Evolutionary conservation across 1,140 invertebrate species (phyloP), one percentile per base, ranked within the genome.

Genomic region (Holotrichia oblita): DNA sequence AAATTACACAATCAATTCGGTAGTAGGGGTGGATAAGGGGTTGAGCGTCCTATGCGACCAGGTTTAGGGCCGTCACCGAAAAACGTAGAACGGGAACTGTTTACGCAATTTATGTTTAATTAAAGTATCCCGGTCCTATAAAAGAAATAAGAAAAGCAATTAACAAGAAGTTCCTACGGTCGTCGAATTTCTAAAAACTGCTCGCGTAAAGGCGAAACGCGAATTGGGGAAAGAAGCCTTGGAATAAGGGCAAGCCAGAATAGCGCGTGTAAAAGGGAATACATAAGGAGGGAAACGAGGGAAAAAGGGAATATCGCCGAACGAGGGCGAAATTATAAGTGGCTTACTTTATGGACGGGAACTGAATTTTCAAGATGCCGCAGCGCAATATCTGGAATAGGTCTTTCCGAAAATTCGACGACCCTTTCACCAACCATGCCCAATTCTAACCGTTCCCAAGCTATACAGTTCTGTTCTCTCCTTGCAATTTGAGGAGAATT

Each of bases 31-130:
- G 61, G 22, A 24, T 14, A 69, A 69, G 27, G 22, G 61, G 22
- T 34, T 10, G 61, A 22, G 22, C 61, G 8, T 20, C 22, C 61
- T 69, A 9, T 8, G 8, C 61, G 61, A 14, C 7, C 17, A 14
- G 22, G 61, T 12, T 27, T 8, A 27, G 22, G 14, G 6, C 17
- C 48, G 14, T 6, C 20, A 69, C 6, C 14, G 22, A 9, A 22
- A 12, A 14, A 9, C 17, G 22, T 7, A 69, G 27, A 24, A 9
- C 61, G 27, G 12, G 61, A 69, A 69, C 61, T 69, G 61, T 69
- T 69, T 69, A 69, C 61, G 61, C 61, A 69, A 69, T 69, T 69
- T 69, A 69, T 69, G 61, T 69, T 69, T 69, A 69, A 69, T 69
- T 69, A 69, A 69, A 69, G 61, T 69, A 69, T 69, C 61, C 61